A percentile compares a stretch with the other conserved stretches of the same genome.
Evolutionary conservation across 2,113 vertebrate genomes (phyloP).

Genomic region (Thunnus maccoyii): DNA sequence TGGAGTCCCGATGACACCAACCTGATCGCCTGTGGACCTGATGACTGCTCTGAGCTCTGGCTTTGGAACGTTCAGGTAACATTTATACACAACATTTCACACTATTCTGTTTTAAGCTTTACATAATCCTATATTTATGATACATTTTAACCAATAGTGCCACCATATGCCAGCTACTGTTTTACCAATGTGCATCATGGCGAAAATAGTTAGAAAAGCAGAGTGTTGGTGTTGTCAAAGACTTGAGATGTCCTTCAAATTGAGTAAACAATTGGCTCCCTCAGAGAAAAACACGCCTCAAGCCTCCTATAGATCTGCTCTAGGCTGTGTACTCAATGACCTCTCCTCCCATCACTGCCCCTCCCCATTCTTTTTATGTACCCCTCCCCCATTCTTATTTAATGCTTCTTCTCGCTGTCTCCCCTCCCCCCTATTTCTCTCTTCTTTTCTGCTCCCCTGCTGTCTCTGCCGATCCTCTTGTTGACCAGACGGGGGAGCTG

Average conservation of each 20-base stretch:
- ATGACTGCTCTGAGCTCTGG: conserved; percentile 99
- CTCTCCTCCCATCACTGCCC: conserved; percentile 45
- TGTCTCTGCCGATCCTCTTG: conserved; percentile 21
- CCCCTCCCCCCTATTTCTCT: conserved; percentile 52
- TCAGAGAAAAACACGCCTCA: neutral
- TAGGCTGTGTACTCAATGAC: conserved; percentile 65
- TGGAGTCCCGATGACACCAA: conserved; percentile 99
- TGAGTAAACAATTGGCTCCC: neutral
- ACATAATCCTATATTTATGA: neutral
- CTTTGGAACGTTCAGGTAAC: conserved; percentile 98
- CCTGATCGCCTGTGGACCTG: conserved; percentile 97
- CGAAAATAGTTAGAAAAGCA: neutral
- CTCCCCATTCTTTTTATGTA: conserved; percentile 34
- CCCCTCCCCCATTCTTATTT: conserved; percentile 69
- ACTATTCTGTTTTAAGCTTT: neutral
- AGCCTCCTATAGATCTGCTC: conserved; percentile 38
- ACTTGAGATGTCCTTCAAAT: neutral
- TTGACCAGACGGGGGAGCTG: conserved; percentile 94
- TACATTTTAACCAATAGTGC: neutral
- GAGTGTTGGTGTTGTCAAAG: neutral
- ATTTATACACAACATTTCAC: neutral
- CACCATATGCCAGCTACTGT: neutral
- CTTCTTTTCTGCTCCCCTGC: conserved; percentile 41
- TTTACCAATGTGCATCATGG: neutral
- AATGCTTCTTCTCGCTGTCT: conserved; percentile 52